Evolutionary conservation across 2,888 invertebrate genomes (phyloP), one percentile per base, ranked within the genome.

Genomic region (Plebejus melissa): DNA sequence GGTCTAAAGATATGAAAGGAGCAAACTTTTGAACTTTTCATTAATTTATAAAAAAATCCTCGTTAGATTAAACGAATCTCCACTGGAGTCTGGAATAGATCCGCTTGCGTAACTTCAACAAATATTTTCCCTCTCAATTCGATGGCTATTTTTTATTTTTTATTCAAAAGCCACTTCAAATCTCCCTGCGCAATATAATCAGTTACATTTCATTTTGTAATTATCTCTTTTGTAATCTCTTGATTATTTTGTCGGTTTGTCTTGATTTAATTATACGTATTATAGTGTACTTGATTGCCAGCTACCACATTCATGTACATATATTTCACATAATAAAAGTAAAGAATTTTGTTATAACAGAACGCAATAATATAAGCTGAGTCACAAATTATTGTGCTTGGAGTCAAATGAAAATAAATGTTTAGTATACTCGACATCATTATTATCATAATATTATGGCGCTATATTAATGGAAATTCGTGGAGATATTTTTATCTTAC

Each of bases 381-480:
- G 32, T 65, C 65, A 36, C 32, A 65, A 65, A 65, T 65, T 65
- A 65, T 65, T 65, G 65, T 32, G 16, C 65, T 36, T 5, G 32
- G 65, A 36, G 36, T 65, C 65, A 65, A 65, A 65, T 65, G 65
- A 32, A 65, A 65, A 65, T 36, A 65, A 65, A 65, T 65, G 32
- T 28, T 60, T 65, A 54, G 60, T 65, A 65, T 65, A 65, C 13
- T 65, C 65, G 32, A 22, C 60, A 28, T 16, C 32, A 65, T 16
- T 60, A 58, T n/a, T 32, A 36, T 65, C 65, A 65, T 65, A 65
- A 65, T 32, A 32, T 65, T 32, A 32, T 65, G 32, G 13, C 16
- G 65, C 65, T 65, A 11, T 36, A 65, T 65, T 32, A 32, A 13
- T 36, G 65, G 28, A 65, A 65, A 65, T 65, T 5, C 65, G 16